Evolutionary conservation across 1,140 invertebrate genomes (phyloP).

Genomic region (Helicoverpa zea): DNA sequence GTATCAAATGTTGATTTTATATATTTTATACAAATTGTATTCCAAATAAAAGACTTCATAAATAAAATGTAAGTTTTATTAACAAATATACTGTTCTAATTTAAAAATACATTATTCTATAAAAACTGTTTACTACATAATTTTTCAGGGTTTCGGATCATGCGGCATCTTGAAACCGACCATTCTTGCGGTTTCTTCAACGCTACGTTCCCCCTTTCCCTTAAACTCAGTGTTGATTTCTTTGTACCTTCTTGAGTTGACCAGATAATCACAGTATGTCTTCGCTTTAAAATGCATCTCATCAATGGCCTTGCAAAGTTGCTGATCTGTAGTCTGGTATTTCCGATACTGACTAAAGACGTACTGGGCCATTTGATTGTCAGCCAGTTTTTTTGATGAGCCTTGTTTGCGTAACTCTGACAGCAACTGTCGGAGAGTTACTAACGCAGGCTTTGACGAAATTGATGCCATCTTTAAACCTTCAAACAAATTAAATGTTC

Average conservation of each 20-base stretch:
- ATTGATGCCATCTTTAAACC: constrained; percentile 80
- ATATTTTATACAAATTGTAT: constrained; percentile 36
- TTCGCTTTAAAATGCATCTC: constrained; percentile 91
- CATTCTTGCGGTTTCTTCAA: constrained; percentile 92
- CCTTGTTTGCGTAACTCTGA: constrained; percentile 88
- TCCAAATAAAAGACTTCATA: constrained; percentile 48
- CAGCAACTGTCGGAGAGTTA: constrained; percentile 87
- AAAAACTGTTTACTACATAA: not conserved
- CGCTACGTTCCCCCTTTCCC: constrained; percentile 91
- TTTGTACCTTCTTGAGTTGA: constrained; percentile 89
- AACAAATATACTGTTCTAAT: constrained; percentile 33
- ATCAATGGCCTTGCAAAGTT: constrained; percentile 92
- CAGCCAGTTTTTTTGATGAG: constrained; percentile 84
- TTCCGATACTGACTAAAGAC: constrained; percentile 91
- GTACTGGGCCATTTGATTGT: constrained; percentile 89
- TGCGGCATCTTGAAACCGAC: constrained; percentile 95
- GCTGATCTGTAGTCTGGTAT: constrained; percentile 92
- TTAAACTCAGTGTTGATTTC: constrained; percentile 91
- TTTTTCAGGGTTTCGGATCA: constrained; percentile 88
- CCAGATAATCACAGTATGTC: constrained; percentile 92
- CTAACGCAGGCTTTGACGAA: constrained; percentile 83
- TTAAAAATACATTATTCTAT: not conserved
- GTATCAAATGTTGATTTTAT: constrained; percentile 5
- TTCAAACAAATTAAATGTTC: constrained; percentile 79
- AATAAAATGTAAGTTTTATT: constrained; percentile 40